Conservation (phyloP, 1,140 invertebrate species). For the Cephus cinctus region DNA sequence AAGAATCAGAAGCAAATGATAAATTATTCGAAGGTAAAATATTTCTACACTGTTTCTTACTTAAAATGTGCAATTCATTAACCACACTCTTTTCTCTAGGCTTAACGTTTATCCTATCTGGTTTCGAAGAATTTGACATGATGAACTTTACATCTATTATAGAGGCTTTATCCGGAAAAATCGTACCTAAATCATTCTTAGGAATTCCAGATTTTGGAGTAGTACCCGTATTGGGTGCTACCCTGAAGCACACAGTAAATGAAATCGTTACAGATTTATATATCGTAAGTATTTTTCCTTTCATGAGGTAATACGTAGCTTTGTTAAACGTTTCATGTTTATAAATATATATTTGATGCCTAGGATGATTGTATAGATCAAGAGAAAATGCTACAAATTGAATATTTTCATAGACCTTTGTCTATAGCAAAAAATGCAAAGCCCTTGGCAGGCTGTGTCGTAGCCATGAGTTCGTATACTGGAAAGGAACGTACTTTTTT, state of each 20-base stretch:
- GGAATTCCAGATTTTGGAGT: conserved; percentile 62
- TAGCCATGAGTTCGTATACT: conserved; percentile 75
- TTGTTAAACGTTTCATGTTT: conserved; percentile 3
- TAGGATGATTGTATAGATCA: conserved; percentile 65
- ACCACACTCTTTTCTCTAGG: conserved; percentile 39
- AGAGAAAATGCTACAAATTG: conserved; percentile 57
- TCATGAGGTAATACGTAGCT: conserved; percentile 20
- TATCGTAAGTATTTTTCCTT: conserved; percentile 46
- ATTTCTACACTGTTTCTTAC: not conserved
- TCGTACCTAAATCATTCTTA: conserved; percentile 48
- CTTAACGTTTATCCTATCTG: conserved; percentile 50
- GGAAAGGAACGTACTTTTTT: conserved; percentile 72
- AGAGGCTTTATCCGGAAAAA: conserved; percentile 49
- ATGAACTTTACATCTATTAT: conserved; percentile 46
- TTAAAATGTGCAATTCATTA: not conserved
- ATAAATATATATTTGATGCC: conserved; percentile 23
- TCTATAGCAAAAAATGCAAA: conserved; percentile 46
- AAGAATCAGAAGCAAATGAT: conserved; percentile 18
- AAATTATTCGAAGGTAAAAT: conserved; percentile 32
- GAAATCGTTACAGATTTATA: conserved; percentile 62
- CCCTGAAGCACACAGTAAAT: conserved; percentile 46
- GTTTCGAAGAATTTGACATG: conserved; percentile 49
- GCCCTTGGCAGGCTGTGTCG: conserved; percentile 69
- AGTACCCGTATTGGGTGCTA: conserved; percentile 49
- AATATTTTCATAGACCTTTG: conserved; percentile 67